Base-by-base conservation (phyloP, 2,888 invertebrate genomes). In the Caenorhabditis drosophilae region DNA sequence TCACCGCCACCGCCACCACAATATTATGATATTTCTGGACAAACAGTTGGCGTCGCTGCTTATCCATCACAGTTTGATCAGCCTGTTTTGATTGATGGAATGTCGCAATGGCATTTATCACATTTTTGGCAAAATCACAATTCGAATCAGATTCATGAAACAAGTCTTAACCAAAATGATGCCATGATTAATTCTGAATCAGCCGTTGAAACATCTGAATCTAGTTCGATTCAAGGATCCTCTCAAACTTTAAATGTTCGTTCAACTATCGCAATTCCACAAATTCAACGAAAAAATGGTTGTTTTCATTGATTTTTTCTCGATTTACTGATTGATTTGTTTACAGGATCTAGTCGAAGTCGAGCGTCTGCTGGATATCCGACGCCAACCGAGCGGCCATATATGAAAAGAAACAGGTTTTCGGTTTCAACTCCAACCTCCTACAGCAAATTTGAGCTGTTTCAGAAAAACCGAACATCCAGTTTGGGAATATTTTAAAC, bases 401-500 rank as follows among this genome's bases (percentile, higher is more conserved):
- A 70, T 44, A 70, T 72, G 68, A 75, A 75, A 44, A 40, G 75
- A 45, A 75, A 75, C 42, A 41, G 71, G 66, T 70, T n/a, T n/a
- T n/a, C n/a, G n/a, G n/a, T n/a, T 18, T 22, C 45, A 11, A 11
- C 2, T n/a, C n/a, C n/a, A n/a, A n/a, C n/a, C n/a, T n/a, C n/a
- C n/a, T n/a, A n/a, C n/a, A n/a, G n/a, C n/a, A n/a, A n/a, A n/a
- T n/a, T n/a, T n/a, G n/a, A n/a, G n/a, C n/a, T n/a, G n/a, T 54
- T 62, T 34, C 57, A 63, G 75, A 31, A 75, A 75, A 52, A 76
- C 76, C 2, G 73, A 76, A 48, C 76, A 76, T 47, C 76, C 76
- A 1, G 76, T 76, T 15, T 76, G 76, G 76, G 72, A 72, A 48
- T 73, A 70, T 54, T 76, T 76, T 66, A 76, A 73, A 53, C 45